phyloP scores from a whole-genome alignment of 1,140 invertebrate genomes.

The Leptoteleia sp. region DNA sequence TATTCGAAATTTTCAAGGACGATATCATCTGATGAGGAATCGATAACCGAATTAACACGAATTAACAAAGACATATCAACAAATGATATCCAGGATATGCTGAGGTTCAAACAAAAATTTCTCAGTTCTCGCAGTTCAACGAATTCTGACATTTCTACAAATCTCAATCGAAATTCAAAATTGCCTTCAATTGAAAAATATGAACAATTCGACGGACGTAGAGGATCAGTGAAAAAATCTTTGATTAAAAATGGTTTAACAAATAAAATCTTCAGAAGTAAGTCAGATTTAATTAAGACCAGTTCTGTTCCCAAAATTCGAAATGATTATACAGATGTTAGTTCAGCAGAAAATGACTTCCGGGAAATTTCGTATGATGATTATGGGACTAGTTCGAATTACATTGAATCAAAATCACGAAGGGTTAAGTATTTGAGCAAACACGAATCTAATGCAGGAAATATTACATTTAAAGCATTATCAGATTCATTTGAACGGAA shows the following conservation, averaged over 20 bases:
- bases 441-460: slow-evolving; percentile 17
- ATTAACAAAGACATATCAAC: slow-evolving; percentile 15
- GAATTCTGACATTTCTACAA: slow-evolving; percentile 4
- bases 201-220: not conserved
- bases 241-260: not conserved
- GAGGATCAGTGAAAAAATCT: slow-evolving; percentile 1
- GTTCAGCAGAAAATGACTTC: slow-evolving; percentile 22
- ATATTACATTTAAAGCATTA: slow-evolving; percentile 6
- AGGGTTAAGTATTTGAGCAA: slow-evolving; percentile 41
- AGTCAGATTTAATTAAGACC: not conserved
- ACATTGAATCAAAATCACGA: slow-evolving; percentile 14
- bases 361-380: slow-evolving; percentile 5
- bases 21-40: slow-evolving; percentile 51
- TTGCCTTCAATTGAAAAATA: slow-evolving; percentile 40
- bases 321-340: slow-evolving; percentile 29
- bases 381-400: not conserved
- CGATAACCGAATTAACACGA: slow-evolving; percentile 47
- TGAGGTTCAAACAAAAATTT: slow-evolving; percentile 41
- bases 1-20: slow-evolving; percentile 48
- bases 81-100: slow-evolving; percentile 33
- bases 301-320: slow-evolving; percentile 5
- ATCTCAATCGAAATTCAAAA: slow-evolving; percentile 9
- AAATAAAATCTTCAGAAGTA: slow-evolving; percentile 13
- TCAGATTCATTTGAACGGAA: slow-evolving; percentile 1
- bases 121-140: slow-evolving; percentile 11